Base-by-base conservation (phyloP, 2,888 invertebrate genomes). In the Diplazon laetatorius region DNA sequence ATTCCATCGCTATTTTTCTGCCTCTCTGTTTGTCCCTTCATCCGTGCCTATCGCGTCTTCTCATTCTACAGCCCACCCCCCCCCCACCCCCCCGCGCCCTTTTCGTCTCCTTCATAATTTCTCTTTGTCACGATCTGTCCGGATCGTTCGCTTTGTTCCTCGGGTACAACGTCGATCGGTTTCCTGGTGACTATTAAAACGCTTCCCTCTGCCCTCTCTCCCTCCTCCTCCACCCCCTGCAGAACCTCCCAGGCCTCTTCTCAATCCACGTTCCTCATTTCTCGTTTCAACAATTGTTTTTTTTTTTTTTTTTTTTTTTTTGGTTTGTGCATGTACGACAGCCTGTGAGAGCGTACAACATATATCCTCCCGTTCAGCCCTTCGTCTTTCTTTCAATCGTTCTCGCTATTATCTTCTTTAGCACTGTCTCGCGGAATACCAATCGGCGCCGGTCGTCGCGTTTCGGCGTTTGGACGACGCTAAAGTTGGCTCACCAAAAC, bases 61-160 rank as follows among this genome's bases (percentile, higher is more conserved):
- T 37, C 6, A 16, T 6, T 59, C 65, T 55, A 12, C 16, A n/a
- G 39, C 10, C 48, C 71, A 52, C 48, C 60, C 48, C 69, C 60
- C 42, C 48, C 50, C 68, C 55, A 14, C 22, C 55, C 25, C 48
- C 16, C 60, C 50, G 42, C 42, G 10, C 57, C 18, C 42, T 18
- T 39, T 37, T 59, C 39, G 59, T 71, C 70, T 69, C 73, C 71
- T 82, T 80, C 77, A 82, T 82, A 82, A 82, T 82, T 82, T 82
- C 78, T 76, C 82, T 81, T 81, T 81, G 81, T 81, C 82, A 81
- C 81, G 82, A 82, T 79, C 78, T 81, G 80, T 82, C 80, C 75
- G 72, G 77, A 78, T 82, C 76, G 78, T 82, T 68, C 57, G 76
- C 81, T 81, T 82, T 82, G 81, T 81, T 81, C 80, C 70, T 76